Conservation (phyloP, 2,797 vertebrate genomes). For the Hemibagrus guttatus region DNA sequence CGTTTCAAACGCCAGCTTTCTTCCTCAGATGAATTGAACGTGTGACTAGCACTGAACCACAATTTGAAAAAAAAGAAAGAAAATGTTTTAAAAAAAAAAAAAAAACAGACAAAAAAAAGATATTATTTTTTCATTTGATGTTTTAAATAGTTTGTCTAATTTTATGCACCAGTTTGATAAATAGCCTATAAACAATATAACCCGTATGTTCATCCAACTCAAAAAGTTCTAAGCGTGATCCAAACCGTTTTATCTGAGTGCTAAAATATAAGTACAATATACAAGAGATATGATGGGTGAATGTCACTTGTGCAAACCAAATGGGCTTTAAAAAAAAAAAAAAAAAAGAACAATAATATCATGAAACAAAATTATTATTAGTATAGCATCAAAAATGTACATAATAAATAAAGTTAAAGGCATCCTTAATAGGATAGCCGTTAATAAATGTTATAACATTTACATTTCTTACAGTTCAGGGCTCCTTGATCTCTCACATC, state of each 20-base stretch:
- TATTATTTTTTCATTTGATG: conserved; percentile 53
- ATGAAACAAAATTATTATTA: conserved; percentile 63
- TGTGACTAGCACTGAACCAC: conserved; percentile 88
- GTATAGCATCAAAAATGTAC: conserved; percentile 83
- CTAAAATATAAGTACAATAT: conserved; percentile 67
- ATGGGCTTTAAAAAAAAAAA: conserved; percentile 65
- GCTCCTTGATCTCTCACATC: conserved; percentile 73
- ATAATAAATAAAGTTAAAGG: conserved; percentile 92
- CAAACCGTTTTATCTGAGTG: conserved; percentile 63
- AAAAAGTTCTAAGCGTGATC: conserved; percentile 66
- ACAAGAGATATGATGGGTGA: conserved; percentile 72
- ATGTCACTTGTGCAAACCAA: conserved; percentile 81
- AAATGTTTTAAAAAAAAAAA: conserved; percentile 56
- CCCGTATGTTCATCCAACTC: conserved; percentile 73
- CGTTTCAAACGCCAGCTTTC: conserved; percentile 76
- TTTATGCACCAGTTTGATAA: conserved; percentile 69
- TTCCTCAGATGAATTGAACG: conserved; percentile 75
- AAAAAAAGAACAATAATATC: conserved; percentile 63
- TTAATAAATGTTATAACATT: conserved; percentile 86
- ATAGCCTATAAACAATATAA: conserved; percentile 73
- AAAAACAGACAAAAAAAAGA: conserved; percentile 61
- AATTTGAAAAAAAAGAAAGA: conserved; percentile 66
- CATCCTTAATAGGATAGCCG: conserved; percentile 75
- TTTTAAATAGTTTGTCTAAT: conserved; percentile 73
- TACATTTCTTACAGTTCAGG: conserved; percentile 88